Evolutionary conservation across 2,113 vertebrate genomes (phyloP).

Genomic region (Corydoras maculifer): DNA sequence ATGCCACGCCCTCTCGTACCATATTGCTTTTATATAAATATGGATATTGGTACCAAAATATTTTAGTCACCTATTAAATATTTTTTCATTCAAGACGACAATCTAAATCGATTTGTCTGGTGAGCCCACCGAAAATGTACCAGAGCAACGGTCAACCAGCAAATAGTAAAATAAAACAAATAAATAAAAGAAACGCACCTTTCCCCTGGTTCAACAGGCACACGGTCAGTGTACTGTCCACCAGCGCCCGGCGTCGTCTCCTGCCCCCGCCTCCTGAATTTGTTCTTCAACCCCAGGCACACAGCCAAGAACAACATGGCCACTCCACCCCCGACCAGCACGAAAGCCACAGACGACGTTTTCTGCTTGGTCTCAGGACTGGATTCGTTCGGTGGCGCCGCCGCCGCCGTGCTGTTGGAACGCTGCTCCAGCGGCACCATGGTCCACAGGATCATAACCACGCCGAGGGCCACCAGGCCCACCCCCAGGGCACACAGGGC

Average conservation of each 20-base stretch:
- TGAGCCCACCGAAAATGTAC: too few relatives aligned
- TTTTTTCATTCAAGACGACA: too few relatives aligned
- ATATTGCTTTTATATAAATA: too few relatives aligned
- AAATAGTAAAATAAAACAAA: too few relatives aligned
- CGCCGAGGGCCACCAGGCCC: conserved; percentile 84
- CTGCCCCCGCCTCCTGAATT: conserved; percentile 51
- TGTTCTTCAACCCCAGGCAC: conserved; percentile 77
- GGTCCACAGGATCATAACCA: conserved; percentile 95
- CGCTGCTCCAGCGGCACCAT: conserved; percentile 66
- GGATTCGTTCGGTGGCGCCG: accelerated
- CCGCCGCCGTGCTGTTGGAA: neutral
- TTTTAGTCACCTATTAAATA: too few relatives aligned
- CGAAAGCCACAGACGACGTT: conserved; percentile 83
- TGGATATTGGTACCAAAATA: too few relatives aligned
- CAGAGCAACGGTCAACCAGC: too few relatives aligned
- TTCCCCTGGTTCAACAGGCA: conserved; percentile 28
- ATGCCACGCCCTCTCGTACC: too few relatives aligned
- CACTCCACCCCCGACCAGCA: conserved; percentile 75
- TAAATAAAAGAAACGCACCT: conserved; percentile 49
- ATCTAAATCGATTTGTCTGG: too few relatives aligned
- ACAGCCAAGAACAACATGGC: conserved; percentile 81
- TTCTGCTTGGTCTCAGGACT: conserved; percentile 56
- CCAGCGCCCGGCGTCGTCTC: conserved; percentile 25
- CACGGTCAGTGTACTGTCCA: conserved; percentile 31
- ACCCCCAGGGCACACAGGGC: conserved; percentile 87